Conservation (phyloP, 2,888 invertebrate species). For the Diloba caeruleocephala region DNA sequence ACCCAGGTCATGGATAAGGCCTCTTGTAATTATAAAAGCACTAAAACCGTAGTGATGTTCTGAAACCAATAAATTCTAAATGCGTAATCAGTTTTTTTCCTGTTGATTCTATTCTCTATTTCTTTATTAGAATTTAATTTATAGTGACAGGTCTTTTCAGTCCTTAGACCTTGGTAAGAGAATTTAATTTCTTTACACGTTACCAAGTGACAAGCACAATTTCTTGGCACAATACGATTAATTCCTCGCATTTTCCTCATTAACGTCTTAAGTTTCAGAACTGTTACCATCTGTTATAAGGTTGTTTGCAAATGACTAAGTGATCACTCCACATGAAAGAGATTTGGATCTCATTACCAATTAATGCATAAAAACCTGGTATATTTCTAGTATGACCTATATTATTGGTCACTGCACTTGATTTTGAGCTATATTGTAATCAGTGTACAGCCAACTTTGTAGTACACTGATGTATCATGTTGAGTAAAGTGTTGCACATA, state of each 20-base stretch:
- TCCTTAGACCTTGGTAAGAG: slow-evolving; percentile 40
- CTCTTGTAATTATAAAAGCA: background rate
- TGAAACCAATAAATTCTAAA: slow-evolving; percentile 1
- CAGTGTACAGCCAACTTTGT: slow-evolving; percentile 47
- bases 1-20: too few relatives aligned
- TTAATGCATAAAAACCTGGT: slow-evolving; percentile 63
- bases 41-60: background rate
- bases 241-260: slow-evolving; percentile 48
- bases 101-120: slow-evolving; percentile 9
- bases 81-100: slow-evolving; percentile 11
- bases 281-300: slow-evolving; percentile 50
- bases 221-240: slow-evolving; percentile 56
- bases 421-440: slow-evolving; percentile 63
- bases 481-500: slow-evolving; percentile 57
- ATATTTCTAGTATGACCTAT: slow-evolving; percentile 64
- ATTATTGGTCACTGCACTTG: slow-evolving; percentile 47
- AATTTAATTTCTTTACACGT: slow-evolving; percentile 34
- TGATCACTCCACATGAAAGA: slow-evolving; percentile 58
- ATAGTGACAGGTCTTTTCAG: slow-evolving; percentile 28
- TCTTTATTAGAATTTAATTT: slow-evolving; percentile 36
- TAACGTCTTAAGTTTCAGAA: slow-evolving; percentile 48
- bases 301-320: slow-evolving; percentile 53
- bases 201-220: slow-evolving; percentile 34
- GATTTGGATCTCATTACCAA: slow-evolving; percentile 59
- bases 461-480: slow-evolving; percentile 56